These are phyloP conservation scores for Drosophila oshimai DNA, from an alignment of 1,140 invertebrate species.

Conservation along the genomic window DNA sequence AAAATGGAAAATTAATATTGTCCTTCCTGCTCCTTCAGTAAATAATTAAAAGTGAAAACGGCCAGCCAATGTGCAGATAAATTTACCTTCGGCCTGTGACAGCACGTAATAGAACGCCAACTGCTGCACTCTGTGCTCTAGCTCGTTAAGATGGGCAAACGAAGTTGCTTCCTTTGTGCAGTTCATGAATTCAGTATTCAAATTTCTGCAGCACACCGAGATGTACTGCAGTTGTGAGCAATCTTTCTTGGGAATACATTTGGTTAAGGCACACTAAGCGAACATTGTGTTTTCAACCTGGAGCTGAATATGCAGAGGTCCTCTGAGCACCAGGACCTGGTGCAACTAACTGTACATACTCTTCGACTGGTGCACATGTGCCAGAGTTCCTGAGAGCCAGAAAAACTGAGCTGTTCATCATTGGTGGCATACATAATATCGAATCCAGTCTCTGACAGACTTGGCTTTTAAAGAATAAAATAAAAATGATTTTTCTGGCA, in stretches of 20 bases:
- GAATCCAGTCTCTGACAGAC: slow-evolving; percentile 1
- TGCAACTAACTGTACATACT: neutral
- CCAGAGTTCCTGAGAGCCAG: neutral
- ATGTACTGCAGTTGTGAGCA: neutral
- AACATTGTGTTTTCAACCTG: neutral
- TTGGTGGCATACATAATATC: neutral
- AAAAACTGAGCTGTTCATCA: neutral
- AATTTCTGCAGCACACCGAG: neutral
- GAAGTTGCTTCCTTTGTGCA: slow-evolving; percentile 6
- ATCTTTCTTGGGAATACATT: neutral
- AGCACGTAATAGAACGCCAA: neutral
- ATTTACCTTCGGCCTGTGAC: slow-evolving; percentile 10
- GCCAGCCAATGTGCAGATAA: neutral
- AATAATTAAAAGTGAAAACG: slow-evolving; percentile 29
- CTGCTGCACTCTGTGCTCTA: neutral
- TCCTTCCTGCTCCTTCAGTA: slow-evolving; percentile 2
- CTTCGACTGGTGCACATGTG: neutral
- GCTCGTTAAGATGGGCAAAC: slow-evolving; percentile 1
- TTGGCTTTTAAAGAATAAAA: neutral
- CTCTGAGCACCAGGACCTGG: neutral
- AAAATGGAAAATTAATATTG: slow-evolving; percentile 27
- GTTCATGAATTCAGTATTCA: slow-evolving; percentile 4
- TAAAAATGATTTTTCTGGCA: neutral
- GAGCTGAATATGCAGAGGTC: neutral
- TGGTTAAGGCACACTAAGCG: neutral